These are phyloP conservation scores for Bettongia penicillata DNA, from an alignment of 2,113 vertebrate species.

Conservation along the genomic window DNA sequence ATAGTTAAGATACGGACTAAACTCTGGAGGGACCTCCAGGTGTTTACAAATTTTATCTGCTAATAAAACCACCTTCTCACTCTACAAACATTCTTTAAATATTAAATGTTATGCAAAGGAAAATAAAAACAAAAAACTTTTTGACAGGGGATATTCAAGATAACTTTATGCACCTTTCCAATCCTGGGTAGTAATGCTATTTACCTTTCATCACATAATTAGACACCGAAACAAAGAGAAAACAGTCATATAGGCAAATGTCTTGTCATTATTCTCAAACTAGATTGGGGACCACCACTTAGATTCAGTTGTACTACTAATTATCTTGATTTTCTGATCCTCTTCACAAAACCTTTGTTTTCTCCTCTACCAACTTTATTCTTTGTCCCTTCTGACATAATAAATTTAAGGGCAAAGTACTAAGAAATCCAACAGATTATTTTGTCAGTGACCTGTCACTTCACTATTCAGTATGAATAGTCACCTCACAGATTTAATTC, in stretches of 20 bases:
- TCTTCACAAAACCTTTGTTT: neutral
- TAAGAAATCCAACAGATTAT: neutral
- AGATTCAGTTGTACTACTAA: neutral
- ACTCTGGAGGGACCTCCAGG: neutral
- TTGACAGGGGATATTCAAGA: neutral
- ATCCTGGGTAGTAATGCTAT: neutral
- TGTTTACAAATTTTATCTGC: neutral
- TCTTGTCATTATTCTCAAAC: neutral
- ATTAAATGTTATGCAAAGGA: neutral
- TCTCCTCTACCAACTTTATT: constrained; percentile 24
- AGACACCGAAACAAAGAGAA: neutral
- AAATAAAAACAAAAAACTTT: neutral
- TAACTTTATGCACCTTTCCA: neutral
- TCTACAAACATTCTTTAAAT: neutral
- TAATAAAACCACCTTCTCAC: neutral
- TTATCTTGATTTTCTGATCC: neutral
- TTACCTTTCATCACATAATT: neutral
- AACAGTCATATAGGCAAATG: neutral
- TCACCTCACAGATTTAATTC: neutral
- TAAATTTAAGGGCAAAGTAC: constrained; percentile 1
- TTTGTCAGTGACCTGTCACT: neutral
- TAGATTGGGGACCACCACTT: neutral
- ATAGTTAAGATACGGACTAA: constrained; percentile 39
- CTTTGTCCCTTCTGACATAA: neutral
- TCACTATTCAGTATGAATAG: neutral